phyloP scores from a whole-genome alignment of 2,113 vertebrate genomes.

The Hypocryptadius cinnamomeus region DNA sequence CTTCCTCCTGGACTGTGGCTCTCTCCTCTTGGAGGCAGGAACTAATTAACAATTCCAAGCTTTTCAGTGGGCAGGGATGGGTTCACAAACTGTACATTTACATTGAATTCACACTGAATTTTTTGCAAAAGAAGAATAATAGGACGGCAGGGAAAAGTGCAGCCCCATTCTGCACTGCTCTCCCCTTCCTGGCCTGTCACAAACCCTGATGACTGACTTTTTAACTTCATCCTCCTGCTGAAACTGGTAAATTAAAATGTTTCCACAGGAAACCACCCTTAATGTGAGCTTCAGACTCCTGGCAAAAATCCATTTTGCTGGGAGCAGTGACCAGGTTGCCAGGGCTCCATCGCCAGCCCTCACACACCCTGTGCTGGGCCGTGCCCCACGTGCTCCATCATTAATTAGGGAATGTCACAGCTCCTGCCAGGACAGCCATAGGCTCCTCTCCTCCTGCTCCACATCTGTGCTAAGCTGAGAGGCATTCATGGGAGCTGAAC shows the following conservation, averaged over 20 bases:
- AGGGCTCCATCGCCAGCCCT: background rate
- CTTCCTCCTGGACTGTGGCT: rapidly evolving
- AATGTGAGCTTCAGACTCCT: background rate
- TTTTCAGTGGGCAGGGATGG: background rate
- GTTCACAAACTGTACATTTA: background rate
- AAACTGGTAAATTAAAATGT: background rate
- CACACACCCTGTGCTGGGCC: background rate
- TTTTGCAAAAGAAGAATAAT: background rate
- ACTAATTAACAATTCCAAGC: background rate
- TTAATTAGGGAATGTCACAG: background rate
- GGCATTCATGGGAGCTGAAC: background rate
- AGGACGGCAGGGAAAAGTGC: background rate
- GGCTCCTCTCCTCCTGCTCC: background rate
- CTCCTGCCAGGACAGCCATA: background rate
- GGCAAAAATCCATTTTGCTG: background rate
- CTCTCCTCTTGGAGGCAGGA: background rate
- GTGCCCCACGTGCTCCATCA: background rate
- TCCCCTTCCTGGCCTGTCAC: background rate
- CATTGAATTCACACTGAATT: background rate
- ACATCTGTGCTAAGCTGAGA: background rate
- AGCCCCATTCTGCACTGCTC: rapidly evolving
- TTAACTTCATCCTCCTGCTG: background rate
- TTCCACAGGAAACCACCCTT: background rate
- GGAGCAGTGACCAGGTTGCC: background rate
- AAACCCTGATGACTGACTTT: background rate